These are phyloP conservation scores for Phyto melanocephala DNA, from an alignment of 2,888 invertebrate genomes.

Conservation along the genomic window DNA sequence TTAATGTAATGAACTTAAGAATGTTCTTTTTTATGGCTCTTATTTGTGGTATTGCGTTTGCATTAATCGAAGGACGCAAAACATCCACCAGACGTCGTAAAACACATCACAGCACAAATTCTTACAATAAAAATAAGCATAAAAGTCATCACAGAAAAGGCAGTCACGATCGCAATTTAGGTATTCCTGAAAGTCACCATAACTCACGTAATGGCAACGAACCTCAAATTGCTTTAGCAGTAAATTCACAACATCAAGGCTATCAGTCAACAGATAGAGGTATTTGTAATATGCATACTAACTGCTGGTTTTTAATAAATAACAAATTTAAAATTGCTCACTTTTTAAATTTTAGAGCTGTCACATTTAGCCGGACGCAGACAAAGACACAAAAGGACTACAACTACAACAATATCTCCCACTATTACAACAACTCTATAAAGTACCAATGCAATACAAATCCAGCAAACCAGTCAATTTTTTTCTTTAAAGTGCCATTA, in stretches of 20 bases:
- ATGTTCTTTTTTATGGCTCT: not conserved
- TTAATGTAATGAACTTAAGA: conserved; percentile 27
- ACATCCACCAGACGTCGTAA: not conserved
- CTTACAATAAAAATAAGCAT: not conserved
- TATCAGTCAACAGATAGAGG: too few species aligned
- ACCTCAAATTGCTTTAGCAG: not conserved
- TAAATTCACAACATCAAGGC: not conserved
- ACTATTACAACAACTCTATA: too few species aligned
- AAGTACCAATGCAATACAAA: too few species aligned
- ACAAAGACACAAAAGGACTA: not conserved
- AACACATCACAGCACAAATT: not conserved
- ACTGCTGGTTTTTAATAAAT: too few species aligned
- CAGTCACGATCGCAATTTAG: not conserved
- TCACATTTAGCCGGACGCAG: not conserved
- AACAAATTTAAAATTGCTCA: too few species aligned
- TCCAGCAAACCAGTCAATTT: too few species aligned
- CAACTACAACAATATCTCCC: not conserved
- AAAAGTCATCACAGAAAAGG: not conserved
- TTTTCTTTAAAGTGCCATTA: too few species aligned
- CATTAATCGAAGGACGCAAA: not conserved
- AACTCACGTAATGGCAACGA: not conserved
- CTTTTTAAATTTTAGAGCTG: too few species aligned
- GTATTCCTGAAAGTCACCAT: too few species aligned
- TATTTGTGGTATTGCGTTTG: not conserved
- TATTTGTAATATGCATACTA: too few species aligned